Evolutionary conservation across 2,113 vertebrate genomes (phyloP).

Genomic region (Vombatus ursinus): DNA sequence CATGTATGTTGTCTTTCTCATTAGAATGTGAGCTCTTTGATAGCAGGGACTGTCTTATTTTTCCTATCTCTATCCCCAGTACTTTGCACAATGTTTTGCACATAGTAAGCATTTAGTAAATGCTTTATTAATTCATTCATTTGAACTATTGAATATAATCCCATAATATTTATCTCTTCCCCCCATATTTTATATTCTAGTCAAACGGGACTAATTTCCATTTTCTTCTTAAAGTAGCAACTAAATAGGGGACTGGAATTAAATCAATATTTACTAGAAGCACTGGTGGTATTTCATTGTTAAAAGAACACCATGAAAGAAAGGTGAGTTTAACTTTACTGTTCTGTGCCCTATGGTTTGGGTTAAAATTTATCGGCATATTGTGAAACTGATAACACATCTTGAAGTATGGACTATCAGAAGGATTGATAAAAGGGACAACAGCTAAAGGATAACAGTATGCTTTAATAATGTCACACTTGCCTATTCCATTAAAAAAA

Average conservation of each 20-base stretch:
- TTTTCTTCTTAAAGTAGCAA: neutral
- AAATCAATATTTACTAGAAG: slow-evolving; percentile 69
- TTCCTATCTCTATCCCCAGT: neutral
- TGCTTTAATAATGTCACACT: neutral
- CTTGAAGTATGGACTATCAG: slow-evolving; percentile 32
- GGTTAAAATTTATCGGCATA: slow-evolving; percentile 34
- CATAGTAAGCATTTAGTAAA: neutral
- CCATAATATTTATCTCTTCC: neutral
- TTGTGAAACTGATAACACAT: slow-evolving; percentile 26
- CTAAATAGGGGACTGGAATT: slow-evolving; percentile 65
- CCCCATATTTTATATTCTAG: neutral
- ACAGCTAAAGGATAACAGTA: neutral
- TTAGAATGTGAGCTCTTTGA: neutral
- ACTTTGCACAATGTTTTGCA: neutral
- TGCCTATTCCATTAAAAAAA: neutral
- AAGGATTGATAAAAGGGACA: slow-evolving; percentile 8
- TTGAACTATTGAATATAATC: neutral
- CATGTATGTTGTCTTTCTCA: neutral
- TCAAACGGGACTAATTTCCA: neutral
- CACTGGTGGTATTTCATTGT: slow-evolving; percentile 63
- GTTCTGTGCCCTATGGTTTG: slow-evolving; percentile 19
- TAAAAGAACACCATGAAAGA: slow-evolving; percentile 56
- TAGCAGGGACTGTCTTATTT: neutral
- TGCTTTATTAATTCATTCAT: neutral
- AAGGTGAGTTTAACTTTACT: neutral